Evolutionary conservation across 1,140 invertebrate genomes (phyloP), one percentile per base, ranked within the genome.

Genomic region (Pantala flavescens): DNA sequence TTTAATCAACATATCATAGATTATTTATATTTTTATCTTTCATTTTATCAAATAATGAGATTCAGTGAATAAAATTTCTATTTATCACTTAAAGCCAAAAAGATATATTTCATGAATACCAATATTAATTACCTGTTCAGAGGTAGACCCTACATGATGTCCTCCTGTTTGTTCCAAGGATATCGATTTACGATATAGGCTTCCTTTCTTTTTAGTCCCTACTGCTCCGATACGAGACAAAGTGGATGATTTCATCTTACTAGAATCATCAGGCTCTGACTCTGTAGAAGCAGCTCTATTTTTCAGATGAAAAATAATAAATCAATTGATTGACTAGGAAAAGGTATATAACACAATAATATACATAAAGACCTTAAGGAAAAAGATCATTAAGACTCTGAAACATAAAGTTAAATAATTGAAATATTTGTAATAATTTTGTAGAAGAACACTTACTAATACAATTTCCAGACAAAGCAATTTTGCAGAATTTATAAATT

Each of bases 151-250:
- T 73, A 77, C 76, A 21, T 76, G 75, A 75, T 77, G 77, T 63
- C 76, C 76, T 12, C 81, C 84, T 19, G 88, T 90, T 80, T 93
- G 91, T 82, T 93, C 91, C 49, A 93, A 81, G 21, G 91, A 93
- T 23, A 93, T 81, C 82, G 89, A 90, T 79, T 91, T 92, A 73
- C 90, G 85, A 77, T 90, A 87, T 16, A 92, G 81, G 79, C 86
- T 87, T 75, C 87, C 86, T 79, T 86, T 77, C 7, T 74, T 74
- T 79, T 76, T 84, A 82, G n/a, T 80, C 77, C 36, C 83, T 77
- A 76, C 83, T 83, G 70, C 83, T 77, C 28, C 80, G 78, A 24
- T 77, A 72, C 75, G 78, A 75, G 73, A 76, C 70, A 76, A 83
- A 78, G 77, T 84, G 77, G 21, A 81, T 24, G 70, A 78, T n/a